phyloP scores from a whole-genome alignment of 2,888 invertebrate genomes.

The Trachelus iudaicus region DNA sequence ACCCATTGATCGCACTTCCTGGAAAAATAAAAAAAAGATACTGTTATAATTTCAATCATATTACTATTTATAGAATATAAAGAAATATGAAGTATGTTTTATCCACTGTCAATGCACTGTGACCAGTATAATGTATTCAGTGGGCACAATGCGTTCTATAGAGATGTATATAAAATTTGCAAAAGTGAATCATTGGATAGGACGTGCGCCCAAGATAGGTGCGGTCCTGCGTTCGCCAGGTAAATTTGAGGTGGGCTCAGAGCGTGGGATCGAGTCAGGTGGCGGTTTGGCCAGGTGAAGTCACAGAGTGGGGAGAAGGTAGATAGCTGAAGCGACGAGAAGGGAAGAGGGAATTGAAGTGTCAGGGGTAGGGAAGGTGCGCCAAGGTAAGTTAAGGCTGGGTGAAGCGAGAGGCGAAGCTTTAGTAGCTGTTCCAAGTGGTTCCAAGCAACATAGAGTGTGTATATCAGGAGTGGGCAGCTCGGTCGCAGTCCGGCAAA shows the following conservation, averaged over 20 bases:
- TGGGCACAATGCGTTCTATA: background rate
- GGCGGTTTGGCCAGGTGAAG: conserved; percentile 44
- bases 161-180: background rate
- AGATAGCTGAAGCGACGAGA: conserved; percentile 3
- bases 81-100: background rate
- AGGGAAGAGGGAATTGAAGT: conserved; percentile 21
- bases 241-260: conserved; percentile 7
- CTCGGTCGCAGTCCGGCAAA: background rate
- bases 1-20: background rate
- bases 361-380: background rate
- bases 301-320: conserved; percentile 28
- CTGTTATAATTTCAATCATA: no score
- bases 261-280: conserved; percentile 46
- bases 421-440: background rate
- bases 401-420: conserved; percentile 5
- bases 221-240: conserved; percentile 7
- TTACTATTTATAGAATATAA: no score
- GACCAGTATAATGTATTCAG: background rate
- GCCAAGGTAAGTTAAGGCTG: background rate
- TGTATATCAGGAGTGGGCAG: background rate
- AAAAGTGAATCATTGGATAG: background rate
- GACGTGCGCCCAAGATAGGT: background rate
- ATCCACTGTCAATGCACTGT: background rate
- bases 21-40: background rate
- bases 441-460: background rate